These are phyloP conservation scores for Epiblema foenella DNA, from an alignment of 2,888 invertebrate genomes.

Conservation along the genomic window DNA sequence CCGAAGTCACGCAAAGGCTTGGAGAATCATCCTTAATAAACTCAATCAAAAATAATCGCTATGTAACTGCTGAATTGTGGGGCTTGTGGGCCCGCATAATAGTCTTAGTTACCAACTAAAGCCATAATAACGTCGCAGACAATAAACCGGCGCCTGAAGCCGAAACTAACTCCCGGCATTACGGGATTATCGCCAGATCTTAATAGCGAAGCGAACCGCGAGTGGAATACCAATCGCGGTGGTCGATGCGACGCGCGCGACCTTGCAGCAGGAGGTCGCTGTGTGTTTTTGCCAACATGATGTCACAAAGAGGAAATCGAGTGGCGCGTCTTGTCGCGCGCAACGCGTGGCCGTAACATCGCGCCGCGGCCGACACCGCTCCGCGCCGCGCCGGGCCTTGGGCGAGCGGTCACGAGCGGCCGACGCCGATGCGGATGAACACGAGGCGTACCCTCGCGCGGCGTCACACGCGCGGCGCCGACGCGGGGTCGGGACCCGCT, in stretches of 20 bases:
- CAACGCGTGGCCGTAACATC: too few species aligned
- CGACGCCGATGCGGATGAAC: constrained; percentile 6
- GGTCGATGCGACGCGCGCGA: constrained; percentile 14
- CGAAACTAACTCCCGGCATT: constrained; percentile 9
- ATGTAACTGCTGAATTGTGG: neutral
- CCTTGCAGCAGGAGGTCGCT: constrained; percentile 10
- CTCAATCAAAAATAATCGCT: constrained; percentile 13
- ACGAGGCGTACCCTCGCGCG: constrained; percentile 8
- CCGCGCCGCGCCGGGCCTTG: neutral
- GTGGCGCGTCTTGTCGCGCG: neutral
- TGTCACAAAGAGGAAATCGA: constrained; percentile 1
- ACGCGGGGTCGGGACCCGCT: constrained; percentile 22
- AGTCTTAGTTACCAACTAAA: neutral
- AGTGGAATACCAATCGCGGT: constrained; percentile 28
- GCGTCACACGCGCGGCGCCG: neutral
- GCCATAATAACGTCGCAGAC: constrained; percentile 10
- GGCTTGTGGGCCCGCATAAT: neutral
- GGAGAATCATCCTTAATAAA: too few species aligned
- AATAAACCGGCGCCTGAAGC: constrained; percentile 1
- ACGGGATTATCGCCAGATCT: constrained; percentile 41
- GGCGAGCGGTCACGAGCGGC: constrained; percentile 1
- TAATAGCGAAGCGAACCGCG: constrained; percentile 26
- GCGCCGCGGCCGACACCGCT: too few species aligned
- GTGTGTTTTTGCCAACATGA: neutral
- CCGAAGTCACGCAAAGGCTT: too few species aligned